These are phyloP conservation scores for Heliothis peltigera DNA, from an alignment of 2,888 invertebrate species.

Conservation along the genomic window DNA sequence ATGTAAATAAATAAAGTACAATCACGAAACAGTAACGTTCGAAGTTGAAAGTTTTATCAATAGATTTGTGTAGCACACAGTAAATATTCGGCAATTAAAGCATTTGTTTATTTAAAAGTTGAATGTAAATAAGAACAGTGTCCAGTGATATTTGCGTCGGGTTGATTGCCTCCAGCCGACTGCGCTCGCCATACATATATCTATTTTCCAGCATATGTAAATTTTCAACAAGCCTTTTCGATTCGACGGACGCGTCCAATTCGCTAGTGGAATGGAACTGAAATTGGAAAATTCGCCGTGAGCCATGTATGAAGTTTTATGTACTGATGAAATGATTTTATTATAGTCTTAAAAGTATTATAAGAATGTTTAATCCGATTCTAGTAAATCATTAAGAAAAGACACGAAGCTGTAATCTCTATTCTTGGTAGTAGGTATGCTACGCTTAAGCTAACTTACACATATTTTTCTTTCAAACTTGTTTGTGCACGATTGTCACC, in stretches of 20 bases:
- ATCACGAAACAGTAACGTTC: slow-evolving; percentile 17
- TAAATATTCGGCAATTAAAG: slow-evolving; percentile 66
- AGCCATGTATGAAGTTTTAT: slow-evolving; percentile 67
- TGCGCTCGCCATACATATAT: slow-evolving; percentile 67
- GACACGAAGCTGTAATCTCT: too few species aligned
- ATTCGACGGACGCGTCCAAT: slow-evolving; percentile 84
- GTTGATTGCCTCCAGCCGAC: slow-evolving; percentile 82
- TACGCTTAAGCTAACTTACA: too few species aligned
- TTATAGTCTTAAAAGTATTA: slow-evolving; percentile 18
- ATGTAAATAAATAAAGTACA: slow-evolving; percentile 36
- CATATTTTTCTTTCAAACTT: too few species aligned
- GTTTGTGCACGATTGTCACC: too few species aligned
- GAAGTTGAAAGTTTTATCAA: slow-evolving; percentile 8
- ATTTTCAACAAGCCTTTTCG: slow-evolving; percentile 87
- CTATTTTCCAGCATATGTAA: slow-evolving; percentile 84
- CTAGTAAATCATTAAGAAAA: too few species aligned
- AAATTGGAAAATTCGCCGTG: slow-evolving; percentile 83
- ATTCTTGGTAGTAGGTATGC: too few species aligned
- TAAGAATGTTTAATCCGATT: slow-evolving; percentile 1
- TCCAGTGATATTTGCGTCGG: slow-evolving; percentile 75
- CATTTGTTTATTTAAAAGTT: slow-evolving; percentile 74
- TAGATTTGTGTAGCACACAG: slow-evolving; percentile 13
- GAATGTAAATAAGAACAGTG: slow-evolving; percentile 75
- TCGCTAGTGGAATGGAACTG: slow-evolving; percentile 80
- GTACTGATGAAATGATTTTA: slow-evolving; percentile 57